Percentiles rank a stretch among this genome's conserved stretches.
Evolutionary conservation across 2,888 invertebrate species (phyloP).

Genomic region (Drosophila tanythrix): DNA sequence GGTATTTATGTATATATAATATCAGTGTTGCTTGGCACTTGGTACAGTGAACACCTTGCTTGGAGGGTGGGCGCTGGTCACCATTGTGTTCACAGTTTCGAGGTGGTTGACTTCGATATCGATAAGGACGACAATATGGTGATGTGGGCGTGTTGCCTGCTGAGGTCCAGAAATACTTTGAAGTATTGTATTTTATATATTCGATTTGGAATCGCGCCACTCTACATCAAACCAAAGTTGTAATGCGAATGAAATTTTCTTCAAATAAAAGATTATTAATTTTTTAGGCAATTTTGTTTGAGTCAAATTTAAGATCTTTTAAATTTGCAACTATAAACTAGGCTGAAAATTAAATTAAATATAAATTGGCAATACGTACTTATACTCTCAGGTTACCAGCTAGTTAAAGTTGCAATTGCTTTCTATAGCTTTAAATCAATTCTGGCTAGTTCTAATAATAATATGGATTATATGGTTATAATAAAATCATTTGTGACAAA

Average conservation of each 20-base stretch:
- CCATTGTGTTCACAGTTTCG: no score
- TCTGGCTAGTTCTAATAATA: not conserved
- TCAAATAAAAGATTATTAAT: not conserved
- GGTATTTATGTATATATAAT: not conserved
- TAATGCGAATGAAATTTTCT: not conserved
- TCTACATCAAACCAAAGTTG: no score
- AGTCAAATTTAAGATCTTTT: not conserved
- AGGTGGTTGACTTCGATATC: no score
- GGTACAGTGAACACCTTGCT: not conserved
- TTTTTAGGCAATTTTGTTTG: no score
- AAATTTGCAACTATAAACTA: not conserved
- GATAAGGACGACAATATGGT: no score
- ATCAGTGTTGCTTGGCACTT: not conserved
- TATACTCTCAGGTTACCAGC: not conserved
- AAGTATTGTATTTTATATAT: not conserved
- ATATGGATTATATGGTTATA: no score
- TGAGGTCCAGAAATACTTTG: not conserved
- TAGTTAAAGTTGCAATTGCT: not conserved
- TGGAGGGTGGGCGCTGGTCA: not conserved
- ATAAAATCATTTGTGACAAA: no score
- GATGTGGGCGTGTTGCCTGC: not conserved
- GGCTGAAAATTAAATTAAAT: not conserved
- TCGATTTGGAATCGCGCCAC: no score
- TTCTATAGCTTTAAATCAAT: not conserved
- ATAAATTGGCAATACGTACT: not conserved